Percentiles rank a stretch among this genome's conserved stretches.
phyloP scores from a whole-genome alignment of 53 echinoderm and acorn worm genomes.

The Actinopyga echinites region DNA sequence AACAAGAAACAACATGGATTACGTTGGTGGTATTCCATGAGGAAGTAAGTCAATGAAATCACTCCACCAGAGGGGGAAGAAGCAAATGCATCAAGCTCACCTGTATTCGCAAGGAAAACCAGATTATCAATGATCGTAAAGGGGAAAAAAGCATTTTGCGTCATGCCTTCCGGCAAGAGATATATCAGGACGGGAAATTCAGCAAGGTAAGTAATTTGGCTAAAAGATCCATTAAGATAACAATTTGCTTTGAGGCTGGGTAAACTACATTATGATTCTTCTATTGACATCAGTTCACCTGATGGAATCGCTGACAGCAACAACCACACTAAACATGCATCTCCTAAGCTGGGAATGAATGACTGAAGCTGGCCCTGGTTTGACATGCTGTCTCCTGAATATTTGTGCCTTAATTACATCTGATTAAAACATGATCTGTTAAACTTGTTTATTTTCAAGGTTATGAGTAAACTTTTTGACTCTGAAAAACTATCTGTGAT shows the following conservation, averaged over 20 bases:
- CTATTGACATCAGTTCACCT: too few species aligned
- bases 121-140: conserved; percentile 34
- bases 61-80: neutral
- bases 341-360: too few species aligned
- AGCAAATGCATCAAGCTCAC: neutral
- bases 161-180: neutral
- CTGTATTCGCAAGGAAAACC: conserved; percentile 8
- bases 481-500: too few species aligned
- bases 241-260: conserved; percentile 14
- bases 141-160: conserved; percentile 23
- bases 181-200: conserved; percentile 28
- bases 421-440: too few species aligned
- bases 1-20: neutral
- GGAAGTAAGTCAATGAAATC: conserved; percentile 27
- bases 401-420: too few species aligned
- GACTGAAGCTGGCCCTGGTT: too few species aligned
- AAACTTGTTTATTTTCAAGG: too few species aligned
- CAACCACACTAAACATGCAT: too few species aligned
- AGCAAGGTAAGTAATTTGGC: conserved; percentile 33
- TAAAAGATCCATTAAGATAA: conserved; percentile 38
- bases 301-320: too few species aligned
- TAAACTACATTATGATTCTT: neutral
- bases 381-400: too few species aligned
- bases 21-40: neutral
- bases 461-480: too few species aligned